These are phyloP conservation scores for Troilus luridus DNA, from an alignment of 2,888 invertebrate species.

Conservation along the genomic window DNA sequence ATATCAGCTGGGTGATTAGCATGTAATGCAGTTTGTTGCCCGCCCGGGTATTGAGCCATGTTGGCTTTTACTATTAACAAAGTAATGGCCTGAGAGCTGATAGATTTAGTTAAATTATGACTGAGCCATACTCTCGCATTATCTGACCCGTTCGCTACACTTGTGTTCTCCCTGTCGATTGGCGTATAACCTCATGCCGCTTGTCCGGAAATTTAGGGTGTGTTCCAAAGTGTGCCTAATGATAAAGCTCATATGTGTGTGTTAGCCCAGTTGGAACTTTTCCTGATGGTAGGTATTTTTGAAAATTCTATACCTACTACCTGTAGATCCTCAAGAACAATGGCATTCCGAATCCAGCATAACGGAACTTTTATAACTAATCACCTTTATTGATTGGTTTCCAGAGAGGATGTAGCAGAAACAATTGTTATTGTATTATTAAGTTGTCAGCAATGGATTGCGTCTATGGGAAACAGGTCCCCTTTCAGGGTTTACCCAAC, in stretches of 20 bases:
- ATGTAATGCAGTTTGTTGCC: constrained; percentile 34
- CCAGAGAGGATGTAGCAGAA: too few relatives aligned
- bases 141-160: constrained; percentile 16
- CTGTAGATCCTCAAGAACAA: too few relatives aligned
- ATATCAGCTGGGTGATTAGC: constrained; percentile 42
- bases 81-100: constrained; percentile 30
- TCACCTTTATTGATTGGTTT: too few relatives aligned
- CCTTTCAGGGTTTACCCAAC: too few relatives aligned
- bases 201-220: neutral
- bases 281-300: too few relatives aligned
- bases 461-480: too few relatives aligned
- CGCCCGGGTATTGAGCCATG: neutral
- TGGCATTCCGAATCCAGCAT: too few relatives aligned
- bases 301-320: too few relatives aligned
- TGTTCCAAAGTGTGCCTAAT: neutral
- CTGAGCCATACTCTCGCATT: constrained; percentile 9
- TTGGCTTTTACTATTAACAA: constrained; percentile 41
- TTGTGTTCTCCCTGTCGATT: neutral
- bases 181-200: neutral
- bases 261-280: too few relatives aligned
- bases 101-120: constrained; percentile 45
- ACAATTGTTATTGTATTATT: too few relatives aligned
- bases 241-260: neutral
- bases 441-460: too few relatives aligned
- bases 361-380: too few relatives aligned